Conservation (phyloP, 1,140 invertebrate genomes). For the Batillaria attramentaria region DNA sequence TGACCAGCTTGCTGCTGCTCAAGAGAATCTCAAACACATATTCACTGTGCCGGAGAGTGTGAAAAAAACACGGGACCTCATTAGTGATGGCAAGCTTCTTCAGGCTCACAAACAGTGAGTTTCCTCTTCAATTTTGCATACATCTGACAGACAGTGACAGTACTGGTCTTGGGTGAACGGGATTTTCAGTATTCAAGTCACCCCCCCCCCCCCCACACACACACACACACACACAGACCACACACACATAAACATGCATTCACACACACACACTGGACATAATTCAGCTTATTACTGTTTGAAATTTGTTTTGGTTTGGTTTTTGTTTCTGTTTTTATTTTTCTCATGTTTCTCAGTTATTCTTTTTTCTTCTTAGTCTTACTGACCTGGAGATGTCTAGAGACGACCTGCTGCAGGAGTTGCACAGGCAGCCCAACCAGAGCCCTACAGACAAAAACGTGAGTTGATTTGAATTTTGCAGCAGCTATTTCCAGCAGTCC, state of each 20-base stretch:
- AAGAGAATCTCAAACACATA: conserved; percentile 98
- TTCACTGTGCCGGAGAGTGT: conserved; percentile 98
- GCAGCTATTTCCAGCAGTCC: no score
- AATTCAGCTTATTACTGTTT: background rate
- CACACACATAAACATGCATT: background rate
- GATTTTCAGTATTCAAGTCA: no score
- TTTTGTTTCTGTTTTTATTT: background rate
- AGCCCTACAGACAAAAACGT: conserved; percentile 83
- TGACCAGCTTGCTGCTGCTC: conserved; percentile 95
- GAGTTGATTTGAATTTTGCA: no score
- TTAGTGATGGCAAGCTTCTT: conserved; percentile 94
- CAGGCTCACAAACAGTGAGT: conserved; percentile 87
- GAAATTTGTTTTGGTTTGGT: background rate
- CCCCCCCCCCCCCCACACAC: background rate
- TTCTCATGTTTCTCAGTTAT: background rate
- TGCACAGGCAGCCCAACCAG: conserved; percentile 94
- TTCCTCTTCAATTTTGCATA: no score
- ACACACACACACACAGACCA: background rate
- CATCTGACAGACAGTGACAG: no score
- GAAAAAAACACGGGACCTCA: conserved; percentile 93
- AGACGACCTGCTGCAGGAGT: conserved; percentile 94
- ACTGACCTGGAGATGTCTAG: conserved; percentile 96
- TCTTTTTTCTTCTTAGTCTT: conserved; percentile 75
- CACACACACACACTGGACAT: background rate
- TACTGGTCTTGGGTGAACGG: no score